These are phyloP conservation scores for Teinopalpus imperialis DNA, from an alignment of 2,888 invertebrate species.

Conservation along the genomic window DNA sequence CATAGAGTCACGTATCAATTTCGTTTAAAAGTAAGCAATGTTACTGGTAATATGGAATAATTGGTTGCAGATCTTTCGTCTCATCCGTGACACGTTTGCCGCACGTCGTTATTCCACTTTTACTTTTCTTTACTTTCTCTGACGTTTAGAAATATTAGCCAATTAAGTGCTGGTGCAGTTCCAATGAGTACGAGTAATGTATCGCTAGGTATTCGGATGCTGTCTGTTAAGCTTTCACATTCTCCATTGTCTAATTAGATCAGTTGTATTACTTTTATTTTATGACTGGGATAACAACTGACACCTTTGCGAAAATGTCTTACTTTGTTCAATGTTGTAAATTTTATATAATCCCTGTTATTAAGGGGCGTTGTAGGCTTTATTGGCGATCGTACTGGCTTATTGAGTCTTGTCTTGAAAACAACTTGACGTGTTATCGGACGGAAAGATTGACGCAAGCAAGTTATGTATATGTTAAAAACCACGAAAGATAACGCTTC, in stretches of 20 bases:
- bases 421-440: too few species aligned
- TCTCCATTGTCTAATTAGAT: constrained; percentile 17
- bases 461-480: too few species aligned
- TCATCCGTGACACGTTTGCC: constrained; percentile 23
- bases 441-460: too few species aligned
- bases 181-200: constrained; percentile 7
- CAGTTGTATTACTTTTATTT: too few species aligned
- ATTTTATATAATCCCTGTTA: too few species aligned
- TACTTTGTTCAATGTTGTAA: too few species aligned
- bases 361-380: too few species aligned
- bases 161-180: constrained; percentile 20
- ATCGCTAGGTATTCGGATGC: constrained; percentile 2
- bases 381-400: too few species aligned
- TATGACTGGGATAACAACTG: too few species aligned
- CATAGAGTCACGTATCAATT: not conserved
- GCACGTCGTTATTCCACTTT: constrained; percentile 21
- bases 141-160: constrained; percentile 24
- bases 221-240: constrained; percentile 17
- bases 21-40: not conserved
- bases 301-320: too few species aligned
- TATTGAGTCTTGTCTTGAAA: too few species aligned
- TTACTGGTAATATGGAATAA: constrained; percentile 19
- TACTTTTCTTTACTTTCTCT: constrained; percentile 26
- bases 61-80: constrained; percentile 21
- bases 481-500: too few species aligned